phyloP scores from a whole-genome alignment of 2,797 vertebrate genomes.

The Parotocinclus haroldoi region DNA sequence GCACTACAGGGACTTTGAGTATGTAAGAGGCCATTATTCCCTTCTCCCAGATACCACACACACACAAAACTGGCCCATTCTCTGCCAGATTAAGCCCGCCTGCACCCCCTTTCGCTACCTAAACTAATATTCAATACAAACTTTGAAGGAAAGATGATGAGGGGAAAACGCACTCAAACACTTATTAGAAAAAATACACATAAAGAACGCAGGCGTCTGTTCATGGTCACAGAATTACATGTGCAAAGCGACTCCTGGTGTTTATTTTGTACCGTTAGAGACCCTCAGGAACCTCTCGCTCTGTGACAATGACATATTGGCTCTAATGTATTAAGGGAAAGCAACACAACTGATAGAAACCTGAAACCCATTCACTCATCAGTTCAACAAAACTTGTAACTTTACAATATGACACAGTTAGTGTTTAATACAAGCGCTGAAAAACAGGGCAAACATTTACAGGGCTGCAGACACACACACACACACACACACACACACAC shows the following conservation, averaged over 20 bases:
- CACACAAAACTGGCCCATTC: slow-evolving; percentile 57
- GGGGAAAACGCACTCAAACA: not conserved
- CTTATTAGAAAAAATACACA: not conserved
- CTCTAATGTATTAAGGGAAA: slow-evolving; percentile 8
- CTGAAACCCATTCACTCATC: not conserved
- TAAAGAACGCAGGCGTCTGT: not conserved
- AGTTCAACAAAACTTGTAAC: slow-evolving; percentile 2
- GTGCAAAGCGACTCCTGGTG: not conserved
- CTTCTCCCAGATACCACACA: slow-evolving; percentile 73
- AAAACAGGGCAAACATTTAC: slow-evolving; percentile 5
- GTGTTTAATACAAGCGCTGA: slow-evolving; percentile 21
- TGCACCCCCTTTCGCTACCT: slow-evolving; percentile 47
- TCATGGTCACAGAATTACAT: not conserved
- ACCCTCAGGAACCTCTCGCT: slow-evolving; percentile 3
- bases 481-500: slow-evolving; percentile 28
- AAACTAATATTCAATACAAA: slow-evolving; percentile 24
- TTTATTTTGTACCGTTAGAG: slow-evolving; percentile 1
- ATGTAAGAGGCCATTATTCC: slow-evolving; percentile 67
- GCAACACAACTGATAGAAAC: not conserved
- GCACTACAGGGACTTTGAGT: slow-evolving; percentile 64
- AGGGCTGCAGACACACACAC: slow-evolving; percentile 16
- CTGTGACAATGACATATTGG: slow-evolving; percentile 21
- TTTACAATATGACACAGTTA: slow-evolving; percentile 4
- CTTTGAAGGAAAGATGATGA: slow-evolving; percentile 14
- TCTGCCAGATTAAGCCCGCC: slow-evolving; percentile 74